Evolutionary conservation across 35 echinoderm and acorn worm species (phyloP).

Genomic region (Heliocidaris erythrogramma): DNA sequence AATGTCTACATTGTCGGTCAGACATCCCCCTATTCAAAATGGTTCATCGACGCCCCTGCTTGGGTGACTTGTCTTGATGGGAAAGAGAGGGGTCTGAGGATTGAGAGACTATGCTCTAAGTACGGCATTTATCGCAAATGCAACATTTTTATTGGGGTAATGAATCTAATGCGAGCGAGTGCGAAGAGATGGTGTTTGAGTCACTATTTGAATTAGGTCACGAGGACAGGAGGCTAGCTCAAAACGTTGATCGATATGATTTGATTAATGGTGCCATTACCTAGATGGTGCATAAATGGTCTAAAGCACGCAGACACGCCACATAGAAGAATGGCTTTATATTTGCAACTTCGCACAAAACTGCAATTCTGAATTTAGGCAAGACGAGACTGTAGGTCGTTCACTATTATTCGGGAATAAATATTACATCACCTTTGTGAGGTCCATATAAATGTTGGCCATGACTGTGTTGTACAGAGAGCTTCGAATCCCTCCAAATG

Average conservation of each 20-base stretch:
- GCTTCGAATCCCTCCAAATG: neutral
- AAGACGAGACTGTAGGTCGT: neutral
- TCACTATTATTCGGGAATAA: neutral
- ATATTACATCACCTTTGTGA: neutral
- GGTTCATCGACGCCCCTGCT: neutral
- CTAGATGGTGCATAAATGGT: neutral
- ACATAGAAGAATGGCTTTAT: neutral
- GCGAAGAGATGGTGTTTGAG: neutral
- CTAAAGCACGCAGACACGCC: neutral
- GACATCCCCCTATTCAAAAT: neutral
- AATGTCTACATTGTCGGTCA: too few relatives aligned
- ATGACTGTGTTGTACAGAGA: neutral
- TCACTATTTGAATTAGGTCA: neutral
- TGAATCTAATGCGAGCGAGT: neutral
- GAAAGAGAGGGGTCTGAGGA: neutral
- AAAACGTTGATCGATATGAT: slow-evolving; percentile 11
- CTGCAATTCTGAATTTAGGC: neutral
- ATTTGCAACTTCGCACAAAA: neutral
- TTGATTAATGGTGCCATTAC: slow-evolving; percentile 3
- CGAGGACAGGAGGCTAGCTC: neutral
- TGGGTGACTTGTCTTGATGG: neutral
- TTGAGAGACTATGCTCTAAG: neutral
- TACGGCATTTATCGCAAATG: neutral
- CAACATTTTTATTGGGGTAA: slow-evolving; percentile 18
- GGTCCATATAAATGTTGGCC: neutral